Conservation (phyloP, 2,888 invertebrate genomes). For the Cistogaster globosa region DNA sequence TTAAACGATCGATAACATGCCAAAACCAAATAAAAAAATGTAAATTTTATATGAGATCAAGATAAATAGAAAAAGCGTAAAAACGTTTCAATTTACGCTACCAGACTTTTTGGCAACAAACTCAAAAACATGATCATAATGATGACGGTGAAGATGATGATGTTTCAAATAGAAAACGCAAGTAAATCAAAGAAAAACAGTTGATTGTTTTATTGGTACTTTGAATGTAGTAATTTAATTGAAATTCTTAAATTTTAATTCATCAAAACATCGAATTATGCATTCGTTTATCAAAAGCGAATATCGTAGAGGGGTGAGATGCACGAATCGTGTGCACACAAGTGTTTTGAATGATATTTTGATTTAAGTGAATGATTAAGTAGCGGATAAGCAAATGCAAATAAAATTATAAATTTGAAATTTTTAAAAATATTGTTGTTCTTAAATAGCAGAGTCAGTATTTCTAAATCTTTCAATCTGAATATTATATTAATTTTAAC, state of each 20-base stretch:
- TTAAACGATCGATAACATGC: constrained; percentile 56
- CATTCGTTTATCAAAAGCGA: constrained; percentile 26
- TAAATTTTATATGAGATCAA: constrained; percentile 51
- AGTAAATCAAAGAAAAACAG: constrained; percentile 40
- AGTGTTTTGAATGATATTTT: constrained; percentile 37
- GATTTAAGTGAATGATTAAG: constrained; percentile 32
- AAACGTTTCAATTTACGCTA: constrained; percentile 66
- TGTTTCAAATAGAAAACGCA: constrained; percentile 37
- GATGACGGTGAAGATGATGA: constrained; percentile 44
- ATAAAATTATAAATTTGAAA: constrained; percentile 24
- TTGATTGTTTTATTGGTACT: constrained; percentile 17
- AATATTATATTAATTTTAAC: no score
- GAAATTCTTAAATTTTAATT: constrained; percentile 56
- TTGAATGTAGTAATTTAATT: background rate
- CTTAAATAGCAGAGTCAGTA: constrained; percentile 6
- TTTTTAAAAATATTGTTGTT: constrained; percentile 11
- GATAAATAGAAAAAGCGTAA: constrained; percentile 55
- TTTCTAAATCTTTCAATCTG: constrained; percentile 3
- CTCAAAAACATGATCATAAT: constrained; percentile 40
- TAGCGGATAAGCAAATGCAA: constrained; percentile 19
- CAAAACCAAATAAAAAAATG: constrained; percentile 51
- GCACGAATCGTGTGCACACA: constrained; percentile 34
- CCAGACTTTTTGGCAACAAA: constrained; percentile 72
- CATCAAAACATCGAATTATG: constrained; percentile 49
- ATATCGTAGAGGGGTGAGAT: background rate